Percentiles rank a stretch among this genome's conserved stretches.
Conservation (phyloP, 2,113 vertebrate species). For the Oxygymnocypris stewartii region DNA sequence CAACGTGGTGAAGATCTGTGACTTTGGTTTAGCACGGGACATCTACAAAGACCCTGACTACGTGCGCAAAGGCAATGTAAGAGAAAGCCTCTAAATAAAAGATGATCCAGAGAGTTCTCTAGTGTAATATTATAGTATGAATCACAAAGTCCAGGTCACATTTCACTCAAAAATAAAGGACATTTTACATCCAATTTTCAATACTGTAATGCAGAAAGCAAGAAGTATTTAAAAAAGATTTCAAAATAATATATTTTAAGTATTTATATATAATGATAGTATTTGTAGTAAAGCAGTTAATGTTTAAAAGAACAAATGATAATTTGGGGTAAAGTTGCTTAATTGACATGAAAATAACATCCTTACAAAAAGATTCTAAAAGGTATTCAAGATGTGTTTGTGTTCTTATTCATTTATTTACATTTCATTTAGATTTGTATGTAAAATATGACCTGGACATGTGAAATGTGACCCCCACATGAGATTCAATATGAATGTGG, state of each 20-base stretch:
- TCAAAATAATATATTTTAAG: too few relatives aligned
- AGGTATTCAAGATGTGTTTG: not conserved
- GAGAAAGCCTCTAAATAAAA: constrained; percentile 54
- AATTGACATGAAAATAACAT: not conserved
- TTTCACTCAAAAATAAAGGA: too few relatives aligned
- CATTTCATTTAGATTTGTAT: not conserved
- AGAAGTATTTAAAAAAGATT: too few relatives aligned
- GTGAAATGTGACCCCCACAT: not conserved
- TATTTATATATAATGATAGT: too few relatives aligned
- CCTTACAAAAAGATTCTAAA: not conserved
- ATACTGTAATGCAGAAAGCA: too few relatives aligned
- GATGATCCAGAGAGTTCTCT: not conserved
- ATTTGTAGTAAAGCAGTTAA: too few relatives aligned
- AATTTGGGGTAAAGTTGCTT: not conserved
- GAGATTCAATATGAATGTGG: not conserved
- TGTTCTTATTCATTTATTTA: not conserved
- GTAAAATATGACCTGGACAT: not conserved
- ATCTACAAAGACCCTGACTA: constrained; percentile 99
- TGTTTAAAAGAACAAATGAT: not conserved
- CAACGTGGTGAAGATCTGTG: constrained; percentile 98
- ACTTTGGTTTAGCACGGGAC: constrained; percentile 95
- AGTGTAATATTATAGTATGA: not conserved
- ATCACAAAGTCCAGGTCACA: too few relatives aligned
- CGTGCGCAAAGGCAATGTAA: constrained; percentile 96
- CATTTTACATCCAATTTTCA: too few relatives aligned